Evolutionary conservation across 2,888 invertebrate genomes (phyloP), one percentile per base, ranked within the genome.

Genomic region (Leptinotarsa peninsularis): DNA sequence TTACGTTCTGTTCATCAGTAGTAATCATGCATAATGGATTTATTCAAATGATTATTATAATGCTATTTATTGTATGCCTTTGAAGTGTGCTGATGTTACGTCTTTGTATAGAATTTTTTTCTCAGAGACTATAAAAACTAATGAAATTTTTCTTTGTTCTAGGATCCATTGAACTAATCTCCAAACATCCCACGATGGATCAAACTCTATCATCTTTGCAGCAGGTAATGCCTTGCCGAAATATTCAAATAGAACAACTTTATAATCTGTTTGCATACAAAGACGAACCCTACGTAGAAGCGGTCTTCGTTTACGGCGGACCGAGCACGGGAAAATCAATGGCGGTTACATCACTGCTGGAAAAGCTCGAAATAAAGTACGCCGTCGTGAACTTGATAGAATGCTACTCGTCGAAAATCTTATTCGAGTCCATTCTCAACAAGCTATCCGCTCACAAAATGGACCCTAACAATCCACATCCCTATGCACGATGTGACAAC

Each of bases 271-370:
- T 85, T 78, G 92, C 91, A 1, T 89, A 90, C 78, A 84, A 87
- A 69, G 90, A 91, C 79, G 93, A 94, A 85, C 90, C 91, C 23
- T 89, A 93, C 84, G 93, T 94, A 23, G 89, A 92, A 80, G 91
- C 92, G 80, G 88, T 97, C 82, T 96, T 94, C 89, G 83, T 96
- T 72, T 93, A 93, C 86, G 97, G 97, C n/a, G 94, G 94, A 86
- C 92, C 95, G 81, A 93, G 94, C 14, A 94, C 94, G 27, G 97
- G 96, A 49, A 97, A 97, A 90, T 92, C 93, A n/a, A 87, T 93
- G 21, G 91, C 96, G 74, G 86, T 94, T 4, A 90, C 90, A 71
- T 89, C 91, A 14, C 88, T 95, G 15, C 87, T 97, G 4, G 85
- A 89, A 56, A 87, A 89, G 83, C 88, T 92, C 60, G 85, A 90